Evolutionary conservation across 2,888 invertebrate species (phyloP).

Genomic region (Imbricaverruca yamaguchii): DNA sequence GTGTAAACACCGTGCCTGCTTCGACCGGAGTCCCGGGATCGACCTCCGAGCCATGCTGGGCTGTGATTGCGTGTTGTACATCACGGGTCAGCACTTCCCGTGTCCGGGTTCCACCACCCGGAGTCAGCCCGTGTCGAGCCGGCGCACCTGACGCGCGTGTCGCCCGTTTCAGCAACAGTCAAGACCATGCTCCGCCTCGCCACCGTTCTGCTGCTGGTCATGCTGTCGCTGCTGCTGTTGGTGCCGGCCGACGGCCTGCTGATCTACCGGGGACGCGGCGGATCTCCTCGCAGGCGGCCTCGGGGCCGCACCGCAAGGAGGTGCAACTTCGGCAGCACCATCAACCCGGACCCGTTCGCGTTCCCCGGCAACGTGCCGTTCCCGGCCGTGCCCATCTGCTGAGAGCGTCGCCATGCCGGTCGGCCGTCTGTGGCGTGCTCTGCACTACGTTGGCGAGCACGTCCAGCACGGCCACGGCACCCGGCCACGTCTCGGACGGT

Average conservation of each 20-base stretch:
- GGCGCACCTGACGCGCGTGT: background rate
- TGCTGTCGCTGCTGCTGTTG: constrained; percentile 15
- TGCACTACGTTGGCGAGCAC: background rate
- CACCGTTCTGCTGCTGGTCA: background rate
- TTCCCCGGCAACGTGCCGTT: constrained; percentile 50
- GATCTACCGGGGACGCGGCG: background rate
- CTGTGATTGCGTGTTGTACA: background rate
- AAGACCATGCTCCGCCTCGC: background rate
- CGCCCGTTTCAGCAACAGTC: background rate
- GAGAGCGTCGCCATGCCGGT: background rate
- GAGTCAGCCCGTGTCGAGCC: background rate
- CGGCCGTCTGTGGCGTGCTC: background rate
- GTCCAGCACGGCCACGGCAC: background rate
- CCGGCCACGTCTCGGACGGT: background rate
- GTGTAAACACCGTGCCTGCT: background rate
- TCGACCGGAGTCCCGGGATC: too few species aligned
- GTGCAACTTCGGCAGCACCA: constrained; percentile 53
- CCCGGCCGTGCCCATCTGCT: constrained; percentile 54
- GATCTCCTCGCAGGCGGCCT: background rate
- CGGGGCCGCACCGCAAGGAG: background rate
- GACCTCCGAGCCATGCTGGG: background rate
- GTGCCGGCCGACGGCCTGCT: background rate
- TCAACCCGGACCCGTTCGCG: constrained; percentile 53
- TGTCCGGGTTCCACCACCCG: background rate
- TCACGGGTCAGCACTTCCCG: background rate